Evolutionary conservation across 2,113 vertebrate genomes (phyloP).

Genomic region (Bos indicus): DNA sequence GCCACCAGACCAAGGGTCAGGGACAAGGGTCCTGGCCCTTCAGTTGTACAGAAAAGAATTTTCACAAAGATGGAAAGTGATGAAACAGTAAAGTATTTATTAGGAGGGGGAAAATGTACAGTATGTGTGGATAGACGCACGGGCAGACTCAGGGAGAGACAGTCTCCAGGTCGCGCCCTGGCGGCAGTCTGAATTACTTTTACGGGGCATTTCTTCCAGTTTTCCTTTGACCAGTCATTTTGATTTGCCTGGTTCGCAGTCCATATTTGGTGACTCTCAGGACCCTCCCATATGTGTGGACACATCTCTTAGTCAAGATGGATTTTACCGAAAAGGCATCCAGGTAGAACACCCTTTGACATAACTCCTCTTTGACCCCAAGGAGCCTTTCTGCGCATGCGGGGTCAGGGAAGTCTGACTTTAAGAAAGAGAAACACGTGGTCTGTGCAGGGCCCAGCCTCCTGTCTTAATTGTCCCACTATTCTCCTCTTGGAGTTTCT

Average conservation of each 20-base stretch:
- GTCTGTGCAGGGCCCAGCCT: not conserved
- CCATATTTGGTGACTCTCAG: not conserved
- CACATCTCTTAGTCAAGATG: not conserved
- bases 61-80: not conserved
- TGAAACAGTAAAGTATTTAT: not conserved
- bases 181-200: not conserved
- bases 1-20: not conserved
- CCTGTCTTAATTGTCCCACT: not conserved
- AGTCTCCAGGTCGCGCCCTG: not conserved
- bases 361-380: not conserved
- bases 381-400: fast-evolving
- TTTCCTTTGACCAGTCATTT: not conserved
- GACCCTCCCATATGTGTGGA: not conserved
- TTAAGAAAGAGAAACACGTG: not conserved
- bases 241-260: fast-evolving
- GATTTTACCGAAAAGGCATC: not conserved
- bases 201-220: not conserved
- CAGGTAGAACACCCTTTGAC: not conserved
- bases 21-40: not conserved
- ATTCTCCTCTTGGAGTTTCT: fast-evolving
- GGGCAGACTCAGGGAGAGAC: not conserved
- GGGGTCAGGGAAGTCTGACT: not conserved
- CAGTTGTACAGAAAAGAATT: not conserved
- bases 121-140: fast-evolving
- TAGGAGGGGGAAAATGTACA: not conserved